Base-by-base conservation (phyloP, 1,140 invertebrate species). In the Trichonephila clavata region DNA sequence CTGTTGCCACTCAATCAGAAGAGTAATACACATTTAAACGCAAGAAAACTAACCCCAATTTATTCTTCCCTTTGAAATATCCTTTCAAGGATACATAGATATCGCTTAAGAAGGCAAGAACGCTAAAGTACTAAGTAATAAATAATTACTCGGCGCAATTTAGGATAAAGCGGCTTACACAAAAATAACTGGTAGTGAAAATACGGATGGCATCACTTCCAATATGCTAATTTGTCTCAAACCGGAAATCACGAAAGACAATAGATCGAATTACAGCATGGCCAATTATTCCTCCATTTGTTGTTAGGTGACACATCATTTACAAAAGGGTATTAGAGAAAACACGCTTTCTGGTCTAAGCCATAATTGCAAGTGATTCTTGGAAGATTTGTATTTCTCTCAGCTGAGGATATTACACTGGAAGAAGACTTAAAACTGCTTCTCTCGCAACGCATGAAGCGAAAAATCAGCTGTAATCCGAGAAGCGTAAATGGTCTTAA, bases 221-320 rank as follows among this genome's bases (percentile, higher is more conserved):
- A 24, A 6, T 71, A 71, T 27, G 68, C 27, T 32, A 18, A 32
- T 71, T 32, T 18, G 14, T 27, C 27, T 71, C 27, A 32, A 27
- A 71, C 27, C 68, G 68, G 27, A 71, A 27, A 32, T 71, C 24
- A 32, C 68, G 27, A 71, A 18, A 13, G 8, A 27, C 68, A 32
- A 27, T 39, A 13, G 71, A 39, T 77, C 16, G 32, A 16, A 27
- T 27, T 77, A 77, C 71, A 27, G 27, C 71, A 39, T 2, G 27
- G 71, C 27, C 27, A 50, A 77, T 77, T 32, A 77, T 32, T 77
- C 32, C 24, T 16, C 16, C 71, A 77, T 77, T 77, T 77, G 71
- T 77, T 77, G 27, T 32, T 32, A 18, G 32, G 71, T 77, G 71
- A 77, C 71, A 77, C 71, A 24, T 77, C 71, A 77, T 77, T 77